Percentiles rank a stretch among this genome's conserved stretches.
Evolutionary conservation across 1,140 invertebrate species (phyloP).

Genomic region (Penaeus indicus): DNA sequence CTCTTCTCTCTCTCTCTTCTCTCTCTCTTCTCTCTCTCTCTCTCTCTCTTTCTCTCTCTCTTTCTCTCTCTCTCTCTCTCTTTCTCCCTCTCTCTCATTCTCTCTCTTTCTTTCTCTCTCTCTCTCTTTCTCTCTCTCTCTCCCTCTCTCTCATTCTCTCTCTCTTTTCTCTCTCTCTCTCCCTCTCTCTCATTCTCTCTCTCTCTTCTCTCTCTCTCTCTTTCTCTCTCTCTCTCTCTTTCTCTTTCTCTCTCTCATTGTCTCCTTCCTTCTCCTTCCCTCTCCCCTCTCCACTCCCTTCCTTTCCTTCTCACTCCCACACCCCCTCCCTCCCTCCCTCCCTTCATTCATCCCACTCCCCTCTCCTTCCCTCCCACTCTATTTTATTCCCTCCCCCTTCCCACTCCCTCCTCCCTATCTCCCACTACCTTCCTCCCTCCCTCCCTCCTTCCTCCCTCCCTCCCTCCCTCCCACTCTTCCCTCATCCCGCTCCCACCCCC

Average conservation of each 20-base stretch:
- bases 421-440: too few species aligned
- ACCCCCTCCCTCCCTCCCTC: neutral
- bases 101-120: neutral
- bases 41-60: neutral
- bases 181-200: neutral
- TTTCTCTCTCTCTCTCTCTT: slow-evolving; percentile 9
- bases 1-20: neutral
- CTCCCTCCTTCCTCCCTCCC: neutral
- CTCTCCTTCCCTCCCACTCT: neutral
- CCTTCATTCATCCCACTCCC: neutral
- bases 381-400: too few species aligned
- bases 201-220: slow-evolving; percentile 1
- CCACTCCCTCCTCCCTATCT: too few species aligned
- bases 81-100: neutral
- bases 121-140: neutral
- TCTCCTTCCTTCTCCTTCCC: neutral
- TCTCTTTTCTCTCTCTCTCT: neutral
- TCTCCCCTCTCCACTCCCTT: neutral
- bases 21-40: neutral
- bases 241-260: neutral
- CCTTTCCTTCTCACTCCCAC: neutral
- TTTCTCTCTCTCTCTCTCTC: neutral
- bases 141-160: neutral
- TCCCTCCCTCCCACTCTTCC: slow-evolving; percentile 10
- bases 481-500: too few species aligned